phyloP scores from a whole-genome alignment of 2,797 vertebrate genomes.

The Poeciliopsis infans region DNA sequence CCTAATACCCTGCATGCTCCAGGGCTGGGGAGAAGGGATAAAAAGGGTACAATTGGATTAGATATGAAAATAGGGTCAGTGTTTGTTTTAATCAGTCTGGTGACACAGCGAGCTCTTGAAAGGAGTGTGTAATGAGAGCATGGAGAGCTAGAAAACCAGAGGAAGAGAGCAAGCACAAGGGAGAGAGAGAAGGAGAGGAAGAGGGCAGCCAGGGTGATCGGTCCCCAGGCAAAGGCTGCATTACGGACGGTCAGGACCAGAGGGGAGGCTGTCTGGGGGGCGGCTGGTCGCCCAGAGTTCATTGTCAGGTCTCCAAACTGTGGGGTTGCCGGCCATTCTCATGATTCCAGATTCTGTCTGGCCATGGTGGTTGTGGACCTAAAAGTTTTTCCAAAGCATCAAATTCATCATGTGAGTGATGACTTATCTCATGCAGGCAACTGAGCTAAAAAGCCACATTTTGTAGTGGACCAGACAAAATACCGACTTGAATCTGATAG shows the following conservation, averaged over 20 bases:
- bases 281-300: conserved; percentile 76
- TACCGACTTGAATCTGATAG: neutral
- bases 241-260: conserved; percentile 68
- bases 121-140: conserved; percentile 75
- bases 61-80: conserved; percentile 90
- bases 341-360: conserved; percentile 24
- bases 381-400: conserved; percentile 32
- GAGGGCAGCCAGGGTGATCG: conserved; percentile 77
- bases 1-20: conserved; percentile 84
- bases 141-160: conserved; percentile 63
- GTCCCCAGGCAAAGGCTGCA: conserved; percentile 74
- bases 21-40: conserved; percentile 76
- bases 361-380: conserved; percentile 17
- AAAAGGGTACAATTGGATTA: conserved; percentile 90
- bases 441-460: conserved; percentile 26
- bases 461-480: neutral
- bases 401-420: conserved; percentile 23
- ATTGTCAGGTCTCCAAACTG: conserved; percentile 71
- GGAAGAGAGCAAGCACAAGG: conserved; percentile 38
- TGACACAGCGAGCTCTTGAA: conserved; percentile 89
- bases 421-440: conserved; percentile 19
- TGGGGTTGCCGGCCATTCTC: conserved; percentile 58
- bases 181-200: conserved; percentile 44
- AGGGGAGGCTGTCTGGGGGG: conserved; percentile 75
- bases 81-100: conserved; percentile 93